phyloP scores from a whole-genome alignment of 2,888 invertebrate genomes.

The Luffia ferchaultella region DNA sequence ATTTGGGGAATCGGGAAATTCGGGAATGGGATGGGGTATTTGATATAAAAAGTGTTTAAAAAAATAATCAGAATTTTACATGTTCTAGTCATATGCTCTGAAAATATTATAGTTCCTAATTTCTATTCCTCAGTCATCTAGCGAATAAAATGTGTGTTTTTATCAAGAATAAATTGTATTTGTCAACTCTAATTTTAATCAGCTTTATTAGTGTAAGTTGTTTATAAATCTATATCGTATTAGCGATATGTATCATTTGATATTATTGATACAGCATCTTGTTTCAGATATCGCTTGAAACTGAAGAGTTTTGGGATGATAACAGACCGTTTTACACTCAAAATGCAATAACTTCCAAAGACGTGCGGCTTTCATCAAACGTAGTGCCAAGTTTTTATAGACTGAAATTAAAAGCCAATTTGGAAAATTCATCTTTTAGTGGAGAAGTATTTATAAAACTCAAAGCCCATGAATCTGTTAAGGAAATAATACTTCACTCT shows the following conservation, averaged over 20 bases:
- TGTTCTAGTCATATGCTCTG: too few relatives aligned
- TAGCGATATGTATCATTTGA: not conserved
- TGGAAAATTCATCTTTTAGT: constrained; percentile 45
- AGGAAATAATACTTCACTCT: constrained; percentile 57
- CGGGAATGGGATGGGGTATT: too few relatives aligned
- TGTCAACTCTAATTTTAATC: not conserved
- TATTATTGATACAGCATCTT: not conserved
- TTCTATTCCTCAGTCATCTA: too few relatives aligned
- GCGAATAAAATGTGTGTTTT: not conserved
- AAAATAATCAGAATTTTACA: too few relatives aligned
- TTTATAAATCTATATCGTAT: not conserved
- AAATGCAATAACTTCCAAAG: constrained; percentile 27
- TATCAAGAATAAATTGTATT: not conserved
- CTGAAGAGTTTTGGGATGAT: constrained; percentile 35
- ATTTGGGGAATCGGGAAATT: too few relatives aligned
- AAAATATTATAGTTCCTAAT: too few relatives aligned
- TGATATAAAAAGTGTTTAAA: too few relatives aligned
- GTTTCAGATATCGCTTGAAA: constrained; percentile 35
- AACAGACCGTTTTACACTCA: constrained; percentile 11
- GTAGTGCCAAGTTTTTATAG: constrained; percentile 66
- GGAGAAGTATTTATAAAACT: constrained; percentile 59
- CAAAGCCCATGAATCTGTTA: constrained; percentile 35
- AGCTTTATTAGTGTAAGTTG: constrained; percentile 6
- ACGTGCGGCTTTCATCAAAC: constrained; percentile 47
- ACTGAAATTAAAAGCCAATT: constrained; percentile 59